phyloP scores from a whole-genome alignment of 2,113 vertebrate species.

The Protobothrops mucrosquamatus region DNA sequence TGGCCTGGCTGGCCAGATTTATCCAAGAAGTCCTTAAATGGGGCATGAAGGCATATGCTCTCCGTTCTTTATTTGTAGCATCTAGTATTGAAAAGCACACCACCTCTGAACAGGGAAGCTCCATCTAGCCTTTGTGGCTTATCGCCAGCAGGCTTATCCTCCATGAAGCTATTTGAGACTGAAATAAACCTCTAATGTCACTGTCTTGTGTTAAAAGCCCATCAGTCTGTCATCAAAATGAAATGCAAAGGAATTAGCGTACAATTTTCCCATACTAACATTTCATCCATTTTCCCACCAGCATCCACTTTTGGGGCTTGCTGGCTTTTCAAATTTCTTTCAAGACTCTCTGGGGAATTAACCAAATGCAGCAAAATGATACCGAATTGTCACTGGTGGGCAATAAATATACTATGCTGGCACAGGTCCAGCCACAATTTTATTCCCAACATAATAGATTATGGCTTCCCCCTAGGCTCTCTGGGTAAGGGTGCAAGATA shows the following conservation, averaged over 20 bases:
- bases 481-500: not conserved
- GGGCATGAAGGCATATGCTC: not conserved
- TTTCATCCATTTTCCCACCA: not conserved
- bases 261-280: constrained; percentile 10
- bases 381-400: not conserved
- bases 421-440: not conserved
- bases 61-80: not conserved
- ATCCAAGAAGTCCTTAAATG: not conserved
- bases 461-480: not conserved
- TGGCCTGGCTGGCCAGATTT: not conserved
- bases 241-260: not conserved
- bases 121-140: not conserved
- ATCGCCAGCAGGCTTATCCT: too few species aligned
- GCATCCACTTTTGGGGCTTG: not conserved
- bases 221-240: not conserved
- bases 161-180: not conserved
- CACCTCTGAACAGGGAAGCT: not conserved
- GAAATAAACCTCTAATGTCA: not conserved
- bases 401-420: not conserved
- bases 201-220: not conserved
- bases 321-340: not conserved
- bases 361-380: not conserved
- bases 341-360: not conserved
- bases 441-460: not conserved
- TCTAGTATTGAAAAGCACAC: not conserved